Base-by-base conservation (phyloP, 1,140 invertebrate species). In the Stegodyphus dumicola region DNA sequence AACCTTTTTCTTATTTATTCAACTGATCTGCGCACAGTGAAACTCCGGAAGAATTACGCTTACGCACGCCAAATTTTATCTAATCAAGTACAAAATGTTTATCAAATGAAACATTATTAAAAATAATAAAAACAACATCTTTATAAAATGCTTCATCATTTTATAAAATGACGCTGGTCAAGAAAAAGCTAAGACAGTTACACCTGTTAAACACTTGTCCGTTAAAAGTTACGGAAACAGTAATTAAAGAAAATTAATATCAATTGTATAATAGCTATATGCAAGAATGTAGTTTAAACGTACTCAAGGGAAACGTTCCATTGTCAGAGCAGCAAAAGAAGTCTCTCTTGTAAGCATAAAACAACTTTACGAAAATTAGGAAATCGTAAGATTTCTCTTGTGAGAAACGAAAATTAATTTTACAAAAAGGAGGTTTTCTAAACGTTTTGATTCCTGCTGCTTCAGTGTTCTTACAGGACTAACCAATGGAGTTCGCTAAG, bases 21-120 rank as follows among this genome's bases (percentile, higher is more conserved):
- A n/a, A 64, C 73, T 53, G 79, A 83, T 75, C 64, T 83, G 13
- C 33, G 52, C 49, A n/a, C n/a, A 69, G 49, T 51, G 60, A 83
- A 48, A 83, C 79, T 17, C 69, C 69, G 0, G 66, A 83, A 53
- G 54, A 83, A 33, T 17, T 83, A 7, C 49, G 79, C 0, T 49
- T 84, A 49, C 13, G 48, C n/a, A 75, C 53, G 6, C 33, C 33
- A 83, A 48, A 52, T 83, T 13, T 48, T 83, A 56, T 6, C 71
- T n/a, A 6, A 67, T 6, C 65, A 67, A 18, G n/a, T n/a, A 18
- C 65, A 67, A 5, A 2, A 67, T 18, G n/a, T 67, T 15, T 67
- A 67, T 67, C 18, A 71, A 71, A 33, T 48, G n/a, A 67, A 17
- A n/a, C n/a, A n/a, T 6, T 10, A 1, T 11, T 71, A 71, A 49